Evolutionary conservation across 2,888 invertebrate genomes (phyloP), one percentile per base, ranked within the genome.

Genomic region (Anthophora plumipes): DNA sequence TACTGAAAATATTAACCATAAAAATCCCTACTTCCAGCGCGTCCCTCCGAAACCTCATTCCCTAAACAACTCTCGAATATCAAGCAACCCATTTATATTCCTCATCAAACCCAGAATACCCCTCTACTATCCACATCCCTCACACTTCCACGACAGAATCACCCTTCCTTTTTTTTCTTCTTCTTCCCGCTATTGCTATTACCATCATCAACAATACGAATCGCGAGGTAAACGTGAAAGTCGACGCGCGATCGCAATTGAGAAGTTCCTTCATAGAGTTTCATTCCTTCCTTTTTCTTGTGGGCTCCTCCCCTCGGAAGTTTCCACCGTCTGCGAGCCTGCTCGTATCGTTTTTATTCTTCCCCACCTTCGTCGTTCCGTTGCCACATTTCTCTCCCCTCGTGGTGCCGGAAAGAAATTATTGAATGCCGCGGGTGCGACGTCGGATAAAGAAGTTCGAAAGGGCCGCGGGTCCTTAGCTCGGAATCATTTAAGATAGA

Each of bases 391-490:
- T 59, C 59, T 31, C 6, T 11, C 46, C 43, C 31, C 43, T 14
- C 55, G 57, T 59, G 41, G 9, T 31, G 41, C 41, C 31, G 54
- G 59, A 46, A 54, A 57, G 66, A 66, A 77, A 81, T 82, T 82
- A 82, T 81, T 77, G 77, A 77, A 81, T 80, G 57, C 77, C 81
- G 67, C 59, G 61, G 71, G 74, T 66, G 80, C 74, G 66, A 75
- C 70, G 69, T 12, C 55, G 80, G 37, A 70, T 64, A 64, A 76
- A 66, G 64, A 72, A 83, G 82, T 83, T 82, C 61, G 76, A 76
- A 76, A 74, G 69, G 61, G 66, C 68, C 78, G 55, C 66, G 52
- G 61, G 77, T 52, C 67, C 67, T 70, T 61, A 22, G 55, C 22
- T 60, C 54, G 59, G 82, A 55, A 72, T 79, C 79, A 59, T 75